These are phyloP conservation scores for Acanthosepion lycidas DNA, from an alignment of 2,888 invertebrate species.

Conservation along the genomic window DNA sequence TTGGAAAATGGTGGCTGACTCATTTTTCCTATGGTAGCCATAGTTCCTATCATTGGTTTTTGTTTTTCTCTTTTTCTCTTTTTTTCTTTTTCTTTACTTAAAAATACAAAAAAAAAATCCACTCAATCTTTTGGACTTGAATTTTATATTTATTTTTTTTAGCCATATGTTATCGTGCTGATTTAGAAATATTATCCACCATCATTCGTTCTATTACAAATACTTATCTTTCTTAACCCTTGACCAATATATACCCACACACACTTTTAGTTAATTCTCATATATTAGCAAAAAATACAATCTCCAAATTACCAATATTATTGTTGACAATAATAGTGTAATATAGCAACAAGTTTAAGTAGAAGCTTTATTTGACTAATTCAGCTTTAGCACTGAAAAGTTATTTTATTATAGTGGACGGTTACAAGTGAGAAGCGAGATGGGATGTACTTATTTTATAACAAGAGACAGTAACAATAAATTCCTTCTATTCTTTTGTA, in stretches of 20 bases:
- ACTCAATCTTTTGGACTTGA: neutral
- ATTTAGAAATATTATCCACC: neutral
- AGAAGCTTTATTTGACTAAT: too few relatives aligned
- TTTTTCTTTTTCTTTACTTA: too few relatives aligned
- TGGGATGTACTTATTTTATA: too few relatives aligned
- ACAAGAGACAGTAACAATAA: too few relatives aligned
- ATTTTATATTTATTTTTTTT: neutral
- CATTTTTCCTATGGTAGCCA: neutral
- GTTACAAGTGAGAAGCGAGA: too few relatives aligned
- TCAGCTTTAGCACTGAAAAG: too few relatives aligned
- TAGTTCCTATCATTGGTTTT: neutral
- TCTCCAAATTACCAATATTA: too few relatives aligned
- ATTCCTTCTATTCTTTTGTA: neutral
- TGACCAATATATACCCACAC: neutral
- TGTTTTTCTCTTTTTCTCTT: too few relatives aligned
- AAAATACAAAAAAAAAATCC: too few relatives aligned
- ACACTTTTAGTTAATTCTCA: neutral
- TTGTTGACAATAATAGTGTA: too few relatives aligned
- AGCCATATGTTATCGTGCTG: neutral
- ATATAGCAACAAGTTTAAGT: too few relatives aligned
- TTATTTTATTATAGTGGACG: too few relatives aligned
- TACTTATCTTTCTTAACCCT: neutral
- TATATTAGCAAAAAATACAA: neutral
- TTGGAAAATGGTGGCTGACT: neutral
- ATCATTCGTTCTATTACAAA: neutral